phyloP scores from a whole-genome alignment of 2,797 vertebrate species.

The Euphonia xanthogaster region DNA sequence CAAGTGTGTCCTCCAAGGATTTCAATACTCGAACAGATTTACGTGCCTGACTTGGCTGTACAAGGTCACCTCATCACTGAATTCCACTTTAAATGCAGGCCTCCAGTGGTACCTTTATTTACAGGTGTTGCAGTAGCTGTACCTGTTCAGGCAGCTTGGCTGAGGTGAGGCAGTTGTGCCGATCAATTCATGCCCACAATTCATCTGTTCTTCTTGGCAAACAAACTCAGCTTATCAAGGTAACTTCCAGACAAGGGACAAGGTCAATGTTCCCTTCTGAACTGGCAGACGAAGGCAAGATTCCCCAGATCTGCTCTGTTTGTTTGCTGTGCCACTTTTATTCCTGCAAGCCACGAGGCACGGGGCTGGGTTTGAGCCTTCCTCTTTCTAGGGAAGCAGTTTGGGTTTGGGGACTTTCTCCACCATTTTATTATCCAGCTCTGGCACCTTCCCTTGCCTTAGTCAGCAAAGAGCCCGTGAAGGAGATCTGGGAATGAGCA shows the following conservation, averaged over 20 bases:
- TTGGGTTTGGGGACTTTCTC: background rate
- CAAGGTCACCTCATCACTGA: background rate
- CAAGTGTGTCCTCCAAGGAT: background rate
- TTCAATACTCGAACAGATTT: background rate
- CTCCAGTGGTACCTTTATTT: background rate
- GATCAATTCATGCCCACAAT: background rate
- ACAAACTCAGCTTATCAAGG: background rate
- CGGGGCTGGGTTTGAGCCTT: background rate
- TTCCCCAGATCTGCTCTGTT: background rate
- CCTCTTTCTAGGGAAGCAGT: background rate
- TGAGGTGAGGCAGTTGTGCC: background rate
- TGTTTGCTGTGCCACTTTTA: background rate
- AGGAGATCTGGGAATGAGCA: rapidly evolving
- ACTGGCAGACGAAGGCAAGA: no score
- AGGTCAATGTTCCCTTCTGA: background rate
- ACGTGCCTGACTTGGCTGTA: background rate
- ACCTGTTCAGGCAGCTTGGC: background rate
- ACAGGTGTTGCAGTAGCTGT: background rate
- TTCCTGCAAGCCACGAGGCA: background rate
- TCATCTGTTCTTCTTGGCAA: background rate
- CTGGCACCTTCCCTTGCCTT: background rate
- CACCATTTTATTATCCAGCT: rapidly evolving
- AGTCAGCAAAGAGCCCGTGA: rapidly evolving
- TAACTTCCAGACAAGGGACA: background rate
- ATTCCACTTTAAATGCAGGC: background rate